These are phyloP conservation scores for Drosophila rubida DNA, from an alignment of 2,888 invertebrate species.

Conservation along the genomic window DNA sequence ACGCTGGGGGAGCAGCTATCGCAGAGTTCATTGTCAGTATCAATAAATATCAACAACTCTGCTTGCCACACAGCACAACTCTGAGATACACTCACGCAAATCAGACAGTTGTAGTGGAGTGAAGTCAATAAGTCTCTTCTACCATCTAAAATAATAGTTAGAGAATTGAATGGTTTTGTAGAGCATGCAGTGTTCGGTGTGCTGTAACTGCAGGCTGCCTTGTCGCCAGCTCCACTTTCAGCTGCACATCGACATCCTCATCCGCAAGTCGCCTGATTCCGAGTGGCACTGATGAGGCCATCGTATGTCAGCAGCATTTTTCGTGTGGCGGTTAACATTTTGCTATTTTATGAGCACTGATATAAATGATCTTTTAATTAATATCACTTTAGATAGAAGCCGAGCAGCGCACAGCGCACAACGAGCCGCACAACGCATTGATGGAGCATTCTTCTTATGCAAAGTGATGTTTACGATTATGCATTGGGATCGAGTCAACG, in stretches of 20 bases:
- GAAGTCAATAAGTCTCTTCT: too few species aligned
- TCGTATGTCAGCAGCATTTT: conserved; percentile 62
- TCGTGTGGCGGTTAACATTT: conserved; percentile 68
- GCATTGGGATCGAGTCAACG: conserved; percentile 56
- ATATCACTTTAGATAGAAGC: conserved; percentile 80
- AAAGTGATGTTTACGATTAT: conserved; percentile 82
- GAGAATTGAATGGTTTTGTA: too few species aligned
- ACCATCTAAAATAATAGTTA: too few species aligned
- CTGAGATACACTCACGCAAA: conserved; percentile 12
- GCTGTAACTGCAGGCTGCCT: too few species aligned
- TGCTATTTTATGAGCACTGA: conserved; percentile 80
- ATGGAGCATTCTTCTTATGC: conserved; percentile 83
- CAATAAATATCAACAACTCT: conserved; percentile 79
- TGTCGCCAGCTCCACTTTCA: conserved; percentile 1
- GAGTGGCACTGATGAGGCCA: conserved; percentile 81
- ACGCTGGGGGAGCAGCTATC: conserved; percentile 9
- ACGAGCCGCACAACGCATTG: conserved; percentile 56
- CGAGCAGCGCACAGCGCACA: not conserved
- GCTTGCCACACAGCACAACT: conserved; percentile 32
- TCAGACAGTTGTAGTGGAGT: too few species aligned
- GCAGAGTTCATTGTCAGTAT: conserved; percentile 77
- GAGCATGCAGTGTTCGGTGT: conserved; percentile 1
- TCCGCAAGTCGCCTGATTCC: conserved; percentile 66
- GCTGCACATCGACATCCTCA: conserved; percentile 5
- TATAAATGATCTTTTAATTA: conserved; percentile 82